Conservation (phyloP, 2,797 vertebrate species). For the Tangara arthus region DNA sequence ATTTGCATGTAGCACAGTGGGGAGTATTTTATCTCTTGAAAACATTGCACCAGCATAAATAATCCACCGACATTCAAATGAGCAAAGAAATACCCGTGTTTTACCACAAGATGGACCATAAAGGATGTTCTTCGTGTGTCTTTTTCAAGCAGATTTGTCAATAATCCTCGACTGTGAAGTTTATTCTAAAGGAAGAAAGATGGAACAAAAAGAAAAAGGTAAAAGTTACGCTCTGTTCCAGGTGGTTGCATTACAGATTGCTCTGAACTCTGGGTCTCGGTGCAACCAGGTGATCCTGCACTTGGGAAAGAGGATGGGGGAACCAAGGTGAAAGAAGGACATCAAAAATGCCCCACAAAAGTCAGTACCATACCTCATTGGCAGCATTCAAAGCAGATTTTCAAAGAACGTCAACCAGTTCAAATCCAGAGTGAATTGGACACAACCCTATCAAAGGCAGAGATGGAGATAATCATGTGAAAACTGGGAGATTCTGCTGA, state of each 20-base stretch:
- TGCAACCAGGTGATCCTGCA: background rate
- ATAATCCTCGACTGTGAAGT: slow-evolving; percentile 5
- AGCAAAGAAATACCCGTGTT: slow-evolving; percentile 33
- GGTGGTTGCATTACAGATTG: background rate
- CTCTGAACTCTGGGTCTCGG: background rate
- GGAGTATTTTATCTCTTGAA: slow-evolving; percentile 66
- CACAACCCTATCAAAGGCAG: background rate
- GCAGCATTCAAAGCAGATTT: background rate
- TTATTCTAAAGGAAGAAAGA: background rate
- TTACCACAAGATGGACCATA: slow-evolving; percentile 59
- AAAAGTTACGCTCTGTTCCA: background rate
- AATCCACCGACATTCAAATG: slow-evolving; percentile 56
- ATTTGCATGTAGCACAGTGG: slow-evolving; percentile 62
- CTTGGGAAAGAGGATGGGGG: background rate
- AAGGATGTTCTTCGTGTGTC: background rate
- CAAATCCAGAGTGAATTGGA: background rate
- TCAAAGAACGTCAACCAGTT: background rate
- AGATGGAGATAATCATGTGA: background rate
- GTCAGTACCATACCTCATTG: background rate
- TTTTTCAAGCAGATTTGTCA: slow-evolving; percentile 43
- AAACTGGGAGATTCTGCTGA: background rate
- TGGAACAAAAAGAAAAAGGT: background rate
- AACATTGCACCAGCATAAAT: slow-evolving; percentile 63
- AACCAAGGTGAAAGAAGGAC: background rate
- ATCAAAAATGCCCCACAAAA: background rate